Evolutionary conservation across 2,888 invertebrate species (phyloP).

Genomic region (Creontiades dilutus): DNA sequence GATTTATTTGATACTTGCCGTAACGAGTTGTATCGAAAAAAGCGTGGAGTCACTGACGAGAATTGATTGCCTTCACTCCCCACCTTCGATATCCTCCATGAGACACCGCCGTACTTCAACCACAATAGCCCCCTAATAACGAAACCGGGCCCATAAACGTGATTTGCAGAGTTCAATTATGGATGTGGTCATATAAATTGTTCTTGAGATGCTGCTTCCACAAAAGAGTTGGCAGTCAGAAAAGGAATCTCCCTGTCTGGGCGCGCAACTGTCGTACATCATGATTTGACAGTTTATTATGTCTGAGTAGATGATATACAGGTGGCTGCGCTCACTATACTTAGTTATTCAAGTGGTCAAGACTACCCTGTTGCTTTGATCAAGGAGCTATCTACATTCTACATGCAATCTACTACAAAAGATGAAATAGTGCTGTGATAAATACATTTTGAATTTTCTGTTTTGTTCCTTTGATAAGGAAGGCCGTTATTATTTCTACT

Average conservation of each 20-base stretch:
- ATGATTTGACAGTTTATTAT: too few relatives aligned
- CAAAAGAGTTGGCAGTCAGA: neutral
- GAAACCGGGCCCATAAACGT: constrained; percentile 31
- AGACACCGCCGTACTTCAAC: constrained; percentile 19
- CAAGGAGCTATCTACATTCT: too few relatives aligned
- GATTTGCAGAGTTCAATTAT: constrained; percentile 36
- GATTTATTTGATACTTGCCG: constrained; percentile 13
- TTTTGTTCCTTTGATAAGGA: too few relatives aligned
- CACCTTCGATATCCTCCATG: neutral
- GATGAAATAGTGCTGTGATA: too few relatives aligned
- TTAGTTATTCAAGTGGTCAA: too few relatives aligned
- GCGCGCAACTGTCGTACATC: too few relatives aligned
- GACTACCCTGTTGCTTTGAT: too few relatives aligned
- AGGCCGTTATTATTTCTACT: too few relatives aligned
- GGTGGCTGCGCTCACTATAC: too few relatives aligned
- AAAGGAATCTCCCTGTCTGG: neutral
- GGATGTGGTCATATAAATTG: constrained; percentile 21
- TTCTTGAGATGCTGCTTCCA: neutral
- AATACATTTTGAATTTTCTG: too few relatives aligned
- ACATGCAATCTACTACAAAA: too few relatives aligned
- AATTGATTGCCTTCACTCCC: constrained; percentile 19
- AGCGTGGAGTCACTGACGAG: constrained; percentile 7
- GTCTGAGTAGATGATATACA: too few relatives aligned
- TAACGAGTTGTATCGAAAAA: constrained; percentile 10
- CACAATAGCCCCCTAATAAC: constrained; percentile 30